phyloP scores from a whole-genome alignment of 2,113 vertebrate species.

The Larimichthys crocea region DNA sequence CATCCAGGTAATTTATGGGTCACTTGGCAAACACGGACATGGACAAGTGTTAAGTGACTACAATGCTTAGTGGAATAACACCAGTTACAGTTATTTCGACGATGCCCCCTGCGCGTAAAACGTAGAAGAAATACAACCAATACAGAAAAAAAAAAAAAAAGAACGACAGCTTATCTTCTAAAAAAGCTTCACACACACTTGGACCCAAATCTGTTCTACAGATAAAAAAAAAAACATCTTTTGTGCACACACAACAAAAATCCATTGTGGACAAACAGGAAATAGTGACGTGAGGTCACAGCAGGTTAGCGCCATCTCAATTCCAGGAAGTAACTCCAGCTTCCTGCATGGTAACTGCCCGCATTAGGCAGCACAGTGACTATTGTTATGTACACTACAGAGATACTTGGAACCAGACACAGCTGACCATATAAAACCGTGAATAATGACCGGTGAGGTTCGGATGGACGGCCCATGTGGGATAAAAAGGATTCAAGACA shows the following conservation, averaged over 20 bases:
- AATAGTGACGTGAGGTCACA: constrained; percentile 40
- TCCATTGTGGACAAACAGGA: constrained; percentile 72
- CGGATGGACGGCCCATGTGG: neutral
- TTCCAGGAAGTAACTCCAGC: constrained; percentile 79
- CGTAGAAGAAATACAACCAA: neutral
- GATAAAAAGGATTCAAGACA: neutral
- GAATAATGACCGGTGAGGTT: constrained; percentile 1
- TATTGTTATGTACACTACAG: constrained; percentile 23
- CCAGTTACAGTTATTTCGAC: neutral
- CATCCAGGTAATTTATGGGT: neutral
- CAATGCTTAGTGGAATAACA: neutral
- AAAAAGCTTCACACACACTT: neutral
- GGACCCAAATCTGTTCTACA: neutral
- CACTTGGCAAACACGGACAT: neutral
- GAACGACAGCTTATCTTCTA: neutral
- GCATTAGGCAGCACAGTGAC: constrained; percentile 20
- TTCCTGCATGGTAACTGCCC: constrained; percentile 72
- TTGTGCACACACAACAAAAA: neutral
- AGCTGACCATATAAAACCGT: neutral
- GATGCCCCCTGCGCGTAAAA: too few relatives aligned
- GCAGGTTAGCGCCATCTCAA: constrained; percentile 68
- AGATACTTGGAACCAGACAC: neutral
- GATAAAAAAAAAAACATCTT: constrained; percentile 2
- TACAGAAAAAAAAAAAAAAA: neutral
- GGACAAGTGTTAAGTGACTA: neutral